Conservation (phyloP, 2,113 vertebrate species). For the Progne subis region DNA sequence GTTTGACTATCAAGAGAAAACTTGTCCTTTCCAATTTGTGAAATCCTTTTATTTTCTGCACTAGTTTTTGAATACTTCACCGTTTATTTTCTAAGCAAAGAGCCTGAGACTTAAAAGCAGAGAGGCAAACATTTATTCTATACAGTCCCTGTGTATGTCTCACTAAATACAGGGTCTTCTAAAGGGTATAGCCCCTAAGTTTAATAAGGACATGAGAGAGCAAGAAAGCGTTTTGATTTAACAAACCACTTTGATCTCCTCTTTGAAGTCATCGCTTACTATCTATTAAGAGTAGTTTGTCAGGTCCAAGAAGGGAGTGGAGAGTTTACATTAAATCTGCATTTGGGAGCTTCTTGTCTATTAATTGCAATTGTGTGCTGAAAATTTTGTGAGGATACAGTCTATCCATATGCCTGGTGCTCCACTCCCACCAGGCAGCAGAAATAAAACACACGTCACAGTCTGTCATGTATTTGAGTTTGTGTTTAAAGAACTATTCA, state of each 20-base stretch:
- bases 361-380: neutral
- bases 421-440: neutral
- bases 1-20: conserved; percentile 78
- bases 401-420: neutral
- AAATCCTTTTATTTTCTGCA: conserved; percentile 68
- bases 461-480: neutral
- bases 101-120: neutral
- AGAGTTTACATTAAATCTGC: neutral
- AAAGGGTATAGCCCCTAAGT: neutral
- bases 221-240: neutral
- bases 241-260: neutral
- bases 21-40: conserved; percentile 77
- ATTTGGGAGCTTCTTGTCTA: neutral
- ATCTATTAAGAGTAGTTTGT: neutral
- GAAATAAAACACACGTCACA: neutral
- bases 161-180: neutral
- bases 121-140: neutral
- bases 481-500: neutral
- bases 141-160: neutral
- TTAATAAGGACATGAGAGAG: neutral
- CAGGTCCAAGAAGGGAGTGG: neutral
- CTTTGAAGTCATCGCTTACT: neutral
- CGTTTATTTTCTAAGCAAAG: conserved; percentile 37
- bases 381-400: neutral
- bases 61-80: conserved; percentile 16